Evolutionary conservation across 2,113 vertebrate species (phyloP), one percentile per base, ranked within the genome.

Genomic region (Calypte anna): DNA sequence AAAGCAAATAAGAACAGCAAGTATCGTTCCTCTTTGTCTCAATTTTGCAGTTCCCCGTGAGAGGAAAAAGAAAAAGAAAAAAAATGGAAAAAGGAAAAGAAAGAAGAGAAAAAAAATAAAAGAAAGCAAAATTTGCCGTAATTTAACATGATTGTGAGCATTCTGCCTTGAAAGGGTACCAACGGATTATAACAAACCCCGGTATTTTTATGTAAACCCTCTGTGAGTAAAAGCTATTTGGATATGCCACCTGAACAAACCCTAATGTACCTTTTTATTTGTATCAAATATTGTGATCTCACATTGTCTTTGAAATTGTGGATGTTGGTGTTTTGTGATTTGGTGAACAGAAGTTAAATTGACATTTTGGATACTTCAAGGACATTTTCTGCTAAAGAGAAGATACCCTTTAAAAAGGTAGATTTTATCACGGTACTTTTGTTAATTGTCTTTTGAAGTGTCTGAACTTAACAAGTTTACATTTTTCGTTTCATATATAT

Each of bases 281-380:
- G 99, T 99, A 99, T 98, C 98, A 98, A 98, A 98, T 98, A 98
- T 99, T 98, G 99, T 99, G 99, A 98, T 98, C 98, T 98, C 97
- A 98, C 97, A 96, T 99, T 99, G 98, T 99, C 98, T 98, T 98
- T 99, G 97, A 98, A 98, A 98, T 99, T 99, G 99, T 99, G 99
- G 98, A 98, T 99, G 98, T 99, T 98, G 95, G 96, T 98, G 99
- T 99, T 98, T 98, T 99, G 99, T 99, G 99, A 98, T 98, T 98
- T 98, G 99, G 99, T 99, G 98, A 98, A 98, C 98, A 98, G 98
- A 98, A 98, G 95, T 98, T 98, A 97, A 97, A 98, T 98, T 97
- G 98, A 96, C 98, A 97, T 98, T 98, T 98, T 97, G 98, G 98
- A 97, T 97, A 98, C 98, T 98, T 98, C 98, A 98, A 96, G 98